Evolutionary conservation across 1,140 invertebrate genomes (phyloP).

Genomic region (Eumaeus atala): DNA sequence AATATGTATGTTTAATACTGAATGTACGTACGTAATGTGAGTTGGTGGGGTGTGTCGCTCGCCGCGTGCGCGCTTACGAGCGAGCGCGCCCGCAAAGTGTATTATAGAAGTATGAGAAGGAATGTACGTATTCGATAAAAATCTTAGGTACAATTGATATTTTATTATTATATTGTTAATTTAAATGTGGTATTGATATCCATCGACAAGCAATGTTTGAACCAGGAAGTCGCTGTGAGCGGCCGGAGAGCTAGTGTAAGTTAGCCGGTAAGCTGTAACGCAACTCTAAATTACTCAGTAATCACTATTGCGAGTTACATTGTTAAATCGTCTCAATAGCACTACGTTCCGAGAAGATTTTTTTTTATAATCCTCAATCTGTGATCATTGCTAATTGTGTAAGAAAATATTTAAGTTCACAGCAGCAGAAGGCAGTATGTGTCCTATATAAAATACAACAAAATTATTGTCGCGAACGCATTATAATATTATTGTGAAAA

Average conservation of each 20-base stretch:
- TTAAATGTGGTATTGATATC: conserved; percentile 71
- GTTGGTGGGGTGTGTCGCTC: conserved; percentile 28
- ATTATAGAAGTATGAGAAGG: conserved; percentile 57
- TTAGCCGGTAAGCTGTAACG: conserved; percentile 68
- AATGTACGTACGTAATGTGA: conserved; percentile 50
- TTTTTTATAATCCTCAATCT: conserved; percentile 73
- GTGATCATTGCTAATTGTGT: conserved; percentile 71
- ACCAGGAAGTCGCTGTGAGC: conserved; percentile 41
- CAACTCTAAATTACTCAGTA: conserved; percentile 71
- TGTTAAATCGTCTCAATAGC: conserved; percentile 69
- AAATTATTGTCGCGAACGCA: conserved; percentile 61
- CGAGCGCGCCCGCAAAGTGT: conserved; percentile 43
- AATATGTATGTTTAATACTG: conserved; percentile 66
- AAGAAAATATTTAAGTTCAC: conserved; percentile 64
- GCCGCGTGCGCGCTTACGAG: conserved; percentile 23
- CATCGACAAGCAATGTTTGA: conserved; percentile 68
- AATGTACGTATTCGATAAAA: conserved; percentile 68
- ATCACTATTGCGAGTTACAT: conserved; percentile 66
- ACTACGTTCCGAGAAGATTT: conserved; percentile 70
- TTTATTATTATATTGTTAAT: conserved; percentile 69
- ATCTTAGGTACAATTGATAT: conserved; percentile 74
- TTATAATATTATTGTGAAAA: conserved; percentile 55
- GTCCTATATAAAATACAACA: conserved; percentile 20
- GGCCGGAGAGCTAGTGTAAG: conserved; percentile 64
- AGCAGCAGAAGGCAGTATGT: conserved; percentile 21